A percentile compares a stretch with the other conserved stretches of the same genome.
Conservation (phyloP, 1,140 invertebrate genomes). For the Temnothorax curvispinosus region DNA sequence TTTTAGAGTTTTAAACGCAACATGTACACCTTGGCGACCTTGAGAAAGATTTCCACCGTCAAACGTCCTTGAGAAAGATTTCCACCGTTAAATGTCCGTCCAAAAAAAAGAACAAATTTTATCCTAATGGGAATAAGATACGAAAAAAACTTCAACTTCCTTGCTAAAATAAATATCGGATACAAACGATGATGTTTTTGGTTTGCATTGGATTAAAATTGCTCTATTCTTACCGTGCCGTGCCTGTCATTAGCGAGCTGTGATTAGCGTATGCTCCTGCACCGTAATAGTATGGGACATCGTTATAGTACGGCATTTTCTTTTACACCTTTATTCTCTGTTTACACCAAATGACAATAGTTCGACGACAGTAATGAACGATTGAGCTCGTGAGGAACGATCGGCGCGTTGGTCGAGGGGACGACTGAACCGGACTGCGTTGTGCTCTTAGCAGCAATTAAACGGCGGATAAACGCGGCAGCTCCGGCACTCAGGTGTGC, state of each 20-base stretch:
- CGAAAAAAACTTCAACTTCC: background rate
- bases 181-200: background rate
- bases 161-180: background rate
- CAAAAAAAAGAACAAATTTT: slow-evolving; percentile 2
- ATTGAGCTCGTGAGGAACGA: background rate
- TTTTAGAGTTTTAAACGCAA: background rate
- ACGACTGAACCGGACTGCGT: slow-evolving; percentile 29
- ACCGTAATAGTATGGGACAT: slow-evolving; percentile 79
- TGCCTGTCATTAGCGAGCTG: slow-evolving; percentile 84
- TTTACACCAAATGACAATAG: background rate
- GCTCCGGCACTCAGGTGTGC: slow-evolving; percentile 77
- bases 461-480: slow-evolving; percentile 19
- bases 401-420: slow-evolving; percentile 9
- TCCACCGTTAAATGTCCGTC: background rate
- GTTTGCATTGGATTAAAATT: background rate
- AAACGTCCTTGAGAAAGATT: slow-evolving; percentile 34
- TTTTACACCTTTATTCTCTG: slow-evolving; percentile 28
- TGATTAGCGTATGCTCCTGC: slow-evolving; percentile 82
- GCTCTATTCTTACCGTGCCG: slow-evolving; percentile 80
- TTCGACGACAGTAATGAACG: background rate
- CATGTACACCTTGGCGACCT: background rate
- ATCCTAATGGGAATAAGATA: background rate
- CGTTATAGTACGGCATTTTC: slow-evolving; percentile 82
- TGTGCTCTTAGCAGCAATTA: background rate
- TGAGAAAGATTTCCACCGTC: slow-evolving; percentile 47